Conservation (phyloP, 1,140 invertebrate genomes). For the Geopemphigus sp. region DNA sequence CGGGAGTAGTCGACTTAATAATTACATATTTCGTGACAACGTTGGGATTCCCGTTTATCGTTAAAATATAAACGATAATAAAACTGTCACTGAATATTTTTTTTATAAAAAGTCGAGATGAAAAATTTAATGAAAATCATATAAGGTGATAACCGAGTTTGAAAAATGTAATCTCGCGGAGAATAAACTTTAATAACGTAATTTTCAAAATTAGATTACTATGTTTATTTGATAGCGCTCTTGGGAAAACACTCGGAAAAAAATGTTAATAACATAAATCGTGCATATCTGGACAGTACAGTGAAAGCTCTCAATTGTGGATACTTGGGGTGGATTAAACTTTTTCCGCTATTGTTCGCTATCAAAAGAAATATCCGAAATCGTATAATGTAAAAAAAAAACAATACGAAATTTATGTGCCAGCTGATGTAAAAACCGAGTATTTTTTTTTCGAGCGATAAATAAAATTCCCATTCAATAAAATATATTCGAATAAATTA, state of each 20-base stretch:
- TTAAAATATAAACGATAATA: constrained; percentile 1
- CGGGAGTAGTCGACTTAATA: neutral
- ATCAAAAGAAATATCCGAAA: neutral
- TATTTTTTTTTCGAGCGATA: neutral
- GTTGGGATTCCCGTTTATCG: neutral
- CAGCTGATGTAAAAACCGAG: neutral
- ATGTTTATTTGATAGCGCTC: neutral
- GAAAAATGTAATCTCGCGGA: neutral
- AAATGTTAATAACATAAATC: neutral
- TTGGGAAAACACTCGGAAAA: neutral
- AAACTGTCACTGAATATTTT: neutral
- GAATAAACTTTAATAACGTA: constrained; percentile 3
- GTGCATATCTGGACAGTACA: neutral
- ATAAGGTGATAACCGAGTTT: neutral
- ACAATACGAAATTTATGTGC: neutral
- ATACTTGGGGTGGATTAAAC: neutral
- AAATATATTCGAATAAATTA: neutral
- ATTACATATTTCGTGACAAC: neutral
- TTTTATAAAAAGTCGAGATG: neutral
- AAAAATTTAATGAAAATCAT: neutral
- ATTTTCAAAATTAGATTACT: neutral
- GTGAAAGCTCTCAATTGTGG: neutral
- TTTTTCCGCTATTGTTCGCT: neutral
- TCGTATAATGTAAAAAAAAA: neutral
- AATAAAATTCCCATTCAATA: neutral